Evolutionary conservation across 2,797 vertebrate genomes (phyloP), one percentile per base, ranked within the genome.

Genomic region (Melanotaenia maccullochi): DNA sequence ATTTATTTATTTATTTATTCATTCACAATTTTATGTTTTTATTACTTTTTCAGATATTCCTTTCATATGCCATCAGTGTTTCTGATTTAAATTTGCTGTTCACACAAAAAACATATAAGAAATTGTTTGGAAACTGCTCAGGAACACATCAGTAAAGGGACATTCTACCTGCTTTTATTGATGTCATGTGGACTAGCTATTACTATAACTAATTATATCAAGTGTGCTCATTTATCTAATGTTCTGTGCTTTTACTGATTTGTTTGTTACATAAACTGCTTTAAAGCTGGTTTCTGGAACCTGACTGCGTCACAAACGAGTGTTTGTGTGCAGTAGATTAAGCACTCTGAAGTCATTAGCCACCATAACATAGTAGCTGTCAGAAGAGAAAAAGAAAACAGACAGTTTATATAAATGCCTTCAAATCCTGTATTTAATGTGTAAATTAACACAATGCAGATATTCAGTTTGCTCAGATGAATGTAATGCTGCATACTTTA

Each of bases 181-280:
- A 75, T 75, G 56, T 88, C 84, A 81, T 73, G 68, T 75, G 75
- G 33, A 36, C 60, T 68, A 73, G 68, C 25, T 78, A 8, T 49
- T 56, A 44, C 60, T 44, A n/a, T 71, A 22, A 18, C 56, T 36
- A 20, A 38, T 57, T 52, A 59, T 65, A 82, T 84, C 73, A 54
- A 28, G 4, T 55, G 20, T 64, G 20, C 47, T 56, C 14, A 5
- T 66, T 77, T 61, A 82, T 78, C 44, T 40, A 68, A 78, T 70
- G 60, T 76, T 56, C 67, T 73, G 30, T 56, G 36, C 60, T 70
- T 28, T 62, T 28, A 18, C 4, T 42, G 60, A 73, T 28, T 58
- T 33, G 54, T 69, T 72, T 57, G 30, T 65, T 60, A 20, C 33
- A 62, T 44, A 33, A 75, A 54, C 65, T 70, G 8, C 30, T 71